Percentiles rank a stretch among this genome's conserved stretches.
These are phyloP conservation scores for Zaprionus gabonicus DNA, from an alignment of 1,140 invertebrate genomes.

Conservation along the genomic window DNA sequence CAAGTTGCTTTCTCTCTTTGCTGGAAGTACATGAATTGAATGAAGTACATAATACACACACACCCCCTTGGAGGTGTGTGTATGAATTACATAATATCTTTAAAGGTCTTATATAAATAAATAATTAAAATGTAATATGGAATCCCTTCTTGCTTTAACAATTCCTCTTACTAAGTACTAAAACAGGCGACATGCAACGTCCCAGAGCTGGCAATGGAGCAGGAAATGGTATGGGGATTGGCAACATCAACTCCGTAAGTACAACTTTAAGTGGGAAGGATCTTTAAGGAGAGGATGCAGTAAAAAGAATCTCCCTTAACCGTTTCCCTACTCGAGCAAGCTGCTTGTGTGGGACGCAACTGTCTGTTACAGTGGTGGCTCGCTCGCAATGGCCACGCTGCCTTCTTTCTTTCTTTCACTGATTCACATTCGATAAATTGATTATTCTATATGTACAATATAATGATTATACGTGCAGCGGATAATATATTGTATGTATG, in stretches of 20 bases:
- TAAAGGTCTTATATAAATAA: constrained; percentile 37
- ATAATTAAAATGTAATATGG: constrained; percentile 37
- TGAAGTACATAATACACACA: constrained; percentile 29
- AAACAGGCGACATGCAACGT: background rate
- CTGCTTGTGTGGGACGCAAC: background rate
- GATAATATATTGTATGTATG: background rate
- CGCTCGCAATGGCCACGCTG: background rate
- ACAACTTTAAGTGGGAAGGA: background rate
- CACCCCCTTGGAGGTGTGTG: background rate
- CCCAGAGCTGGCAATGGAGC: background rate
- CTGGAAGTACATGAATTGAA: constrained; percentile 52
- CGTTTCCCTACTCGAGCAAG: background rate
- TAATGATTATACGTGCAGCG: constrained; percentile 5
- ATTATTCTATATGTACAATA: background rate
- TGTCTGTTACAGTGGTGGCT: constrained; percentile 8
- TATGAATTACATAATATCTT: constrained; percentile 38
- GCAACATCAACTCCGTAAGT: background rate
- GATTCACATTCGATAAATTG: background rate
- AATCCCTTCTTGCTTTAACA: constrained; percentile 37
- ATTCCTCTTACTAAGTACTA: constrained; percentile 10
- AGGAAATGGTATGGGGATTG: background rate
- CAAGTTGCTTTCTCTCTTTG: constrained; percentile 40
- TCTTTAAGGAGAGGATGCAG: too few species aligned
- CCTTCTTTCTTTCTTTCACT: background rate
- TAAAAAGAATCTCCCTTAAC: background rate